Percentiles rank a stretch among this genome's conserved stretches.
Evolutionary conservation across 2,113 vertebrate genomes (phyloP).

Genomic region (Perca flavescens): DNA sequence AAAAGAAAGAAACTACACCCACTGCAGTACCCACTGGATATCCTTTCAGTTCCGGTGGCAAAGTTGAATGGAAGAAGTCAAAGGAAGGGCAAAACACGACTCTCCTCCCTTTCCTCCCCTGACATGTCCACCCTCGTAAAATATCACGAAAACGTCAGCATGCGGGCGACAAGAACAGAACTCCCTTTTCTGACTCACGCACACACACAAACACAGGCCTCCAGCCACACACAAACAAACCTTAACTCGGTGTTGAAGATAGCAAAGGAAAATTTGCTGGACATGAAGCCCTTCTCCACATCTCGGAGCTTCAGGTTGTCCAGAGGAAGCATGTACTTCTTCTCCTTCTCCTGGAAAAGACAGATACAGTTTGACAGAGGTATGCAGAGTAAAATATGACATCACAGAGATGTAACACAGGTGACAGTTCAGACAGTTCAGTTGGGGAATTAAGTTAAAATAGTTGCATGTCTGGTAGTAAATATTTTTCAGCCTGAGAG

Average conservation of each 20-base stretch:
- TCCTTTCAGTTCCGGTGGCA: slow-evolving; percentile 56
- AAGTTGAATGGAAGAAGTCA: slow-evolving; percentile 64
- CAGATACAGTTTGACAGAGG: slow-evolving; percentile 66
- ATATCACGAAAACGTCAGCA: slow-evolving; percentile 41
- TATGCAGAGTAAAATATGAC: slow-evolving; percentile 65
- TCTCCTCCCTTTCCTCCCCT: slow-evolving; percentile 45
- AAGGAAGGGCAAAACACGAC: slow-evolving; percentile 41
- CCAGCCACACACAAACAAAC: slow-evolving; percentile 65
- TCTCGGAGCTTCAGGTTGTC: slow-evolving; percentile 91
- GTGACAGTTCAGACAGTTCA: slow-evolving; percentile 43
- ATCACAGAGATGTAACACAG: slow-evolving; percentile 70
- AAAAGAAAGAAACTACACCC: background rate
- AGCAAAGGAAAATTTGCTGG: slow-evolving; percentile 88
- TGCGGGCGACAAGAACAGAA: slow-evolving; percentile 60
- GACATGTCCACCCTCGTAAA: slow-evolving; percentile 48
- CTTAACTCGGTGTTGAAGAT: slow-evolving; percentile 91
- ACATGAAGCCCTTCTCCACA: slow-evolving; percentile 91
- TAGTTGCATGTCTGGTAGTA: slow-evolving; percentile 55
- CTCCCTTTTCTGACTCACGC: slow-evolving; percentile 55
- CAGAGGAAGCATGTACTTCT: slow-evolving; percentile 95
- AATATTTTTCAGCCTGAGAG: slow-evolving; percentile 36
- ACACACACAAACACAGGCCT: slow-evolving; percentile 14
- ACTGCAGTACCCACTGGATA: slow-evolving; percentile 44
- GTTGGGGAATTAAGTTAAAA: slow-evolving; percentile 29
- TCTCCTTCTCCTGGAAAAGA: slow-evolving; percentile 91